These are phyloP conservation scores for Dendronephthya gigantea DNA, from an alignment of 64 coral and sea anemone species.

Conservation along the genomic window DNA sequence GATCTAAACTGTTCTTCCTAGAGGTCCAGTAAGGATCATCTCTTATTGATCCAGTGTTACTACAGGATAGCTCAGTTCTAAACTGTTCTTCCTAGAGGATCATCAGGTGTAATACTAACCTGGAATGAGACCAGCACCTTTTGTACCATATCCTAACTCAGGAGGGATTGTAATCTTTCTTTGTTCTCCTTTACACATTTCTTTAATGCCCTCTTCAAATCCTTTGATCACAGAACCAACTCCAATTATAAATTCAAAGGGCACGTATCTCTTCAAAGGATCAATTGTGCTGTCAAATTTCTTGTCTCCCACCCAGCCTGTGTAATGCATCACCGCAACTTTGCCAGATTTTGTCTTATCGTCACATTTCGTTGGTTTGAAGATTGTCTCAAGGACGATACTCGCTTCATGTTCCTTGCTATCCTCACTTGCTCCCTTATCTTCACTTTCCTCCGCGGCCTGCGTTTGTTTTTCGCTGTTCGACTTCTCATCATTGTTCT, in stretches of 20 bases:
- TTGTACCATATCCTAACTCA: conserved; percentile 76
- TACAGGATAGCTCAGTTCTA: neutral
- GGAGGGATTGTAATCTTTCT: conserved; percentile 80
- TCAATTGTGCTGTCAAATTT: conserved; percentile 81
- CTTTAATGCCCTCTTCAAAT: conserved; percentile 60
- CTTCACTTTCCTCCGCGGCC: conserved; percentile 8
- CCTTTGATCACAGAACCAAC: conserved; percentile 84
- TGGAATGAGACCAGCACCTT: conserved; percentile 80
- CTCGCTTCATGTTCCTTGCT: conserved; percentile 79
- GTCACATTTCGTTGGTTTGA: conserved; percentile 49
- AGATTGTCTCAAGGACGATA: conserved; percentile 72
- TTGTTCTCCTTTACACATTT: conserved; percentile 73
- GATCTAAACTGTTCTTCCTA: no score
- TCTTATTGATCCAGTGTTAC: no score
- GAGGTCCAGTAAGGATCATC: no score
- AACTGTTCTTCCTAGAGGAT: no score
- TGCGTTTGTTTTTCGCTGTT: conserved; percentile 7
- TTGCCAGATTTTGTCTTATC: conserved; percentile 79
- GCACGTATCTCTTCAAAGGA: conserved; percentile 61
- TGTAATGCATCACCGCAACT: conserved; percentile 85
- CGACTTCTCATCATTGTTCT: neutral
- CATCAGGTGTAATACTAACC: no score
- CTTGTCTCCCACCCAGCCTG: conserved; percentile 55
- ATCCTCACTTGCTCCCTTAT: conserved; percentile 40
- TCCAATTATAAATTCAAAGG: conserved; percentile 89